Base-by-base conservation (phyloP, 1,140 invertebrate species). In the Caerostris extrusa region DNA sequence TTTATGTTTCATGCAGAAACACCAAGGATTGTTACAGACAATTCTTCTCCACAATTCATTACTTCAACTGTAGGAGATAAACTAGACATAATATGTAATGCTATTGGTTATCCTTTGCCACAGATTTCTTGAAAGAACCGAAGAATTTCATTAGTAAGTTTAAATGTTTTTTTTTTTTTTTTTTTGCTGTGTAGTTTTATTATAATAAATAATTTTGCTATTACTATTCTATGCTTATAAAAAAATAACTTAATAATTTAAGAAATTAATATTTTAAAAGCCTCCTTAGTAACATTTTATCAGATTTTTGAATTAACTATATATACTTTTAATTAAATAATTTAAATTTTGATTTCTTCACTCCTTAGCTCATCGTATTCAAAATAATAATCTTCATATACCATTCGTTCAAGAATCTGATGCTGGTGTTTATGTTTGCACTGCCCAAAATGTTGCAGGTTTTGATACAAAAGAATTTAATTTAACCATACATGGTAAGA, bases 371-470 rank as follows among this genome's bases (percentile, higher is more conserved):
- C 92, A 93, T 53, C 53, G 56, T 61, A 89, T 93, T 77, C 34
- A 93, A 57, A 55, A 81, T 50, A 85, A 89, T 61, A 53, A 81
- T n/a, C 64, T 88, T 88, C 92, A 93, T 10, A 93, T 93, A 58
- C 86, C 92, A 77, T 93, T 88, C 58, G 55, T 93, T 55, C 92
- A 93, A 61, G 85, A 93, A 81, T 77, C 77, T 53, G 91, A 94
- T 93, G 87, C 71, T 71, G 94, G 94, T 5, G 64, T 85, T 77
- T 94, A 94, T 67, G 87, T 4, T 12, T 94, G 94, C 34, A 89
- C 87, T 34, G 94, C 94, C 14, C 71, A 82, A 61, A 94, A 94
- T 87, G 14, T 60, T 50, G 94, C 88, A 91, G 94, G 94, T 55
- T 88, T 93, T 61, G 92, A 93, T 93, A 64, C 50, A 55, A 93